Conservation (phyloP, 2,113 vertebrate genomes). For the Aptenodytes patagonicus region DNA sequence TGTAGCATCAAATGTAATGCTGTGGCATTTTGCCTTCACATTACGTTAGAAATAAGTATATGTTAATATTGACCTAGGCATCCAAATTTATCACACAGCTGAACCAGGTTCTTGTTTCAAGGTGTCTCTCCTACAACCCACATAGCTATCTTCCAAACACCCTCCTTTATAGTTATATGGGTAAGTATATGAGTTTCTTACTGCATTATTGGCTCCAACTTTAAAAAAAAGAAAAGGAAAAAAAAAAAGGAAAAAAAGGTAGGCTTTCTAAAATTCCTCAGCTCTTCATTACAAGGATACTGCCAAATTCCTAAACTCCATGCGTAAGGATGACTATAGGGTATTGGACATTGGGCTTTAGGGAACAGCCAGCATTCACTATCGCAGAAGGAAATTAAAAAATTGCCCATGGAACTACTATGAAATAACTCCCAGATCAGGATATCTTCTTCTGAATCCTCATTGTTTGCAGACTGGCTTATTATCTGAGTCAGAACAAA, state of each 20-base stretch:
- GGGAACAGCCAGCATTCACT: neutral
- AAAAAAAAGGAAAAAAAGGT: rapidly evolving
- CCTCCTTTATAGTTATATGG: neutral
- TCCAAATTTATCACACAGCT: neutral
- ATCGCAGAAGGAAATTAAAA: neutral
- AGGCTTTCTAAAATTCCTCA: neutral
- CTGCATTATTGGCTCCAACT: neutral
- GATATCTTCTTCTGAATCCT: neutral
- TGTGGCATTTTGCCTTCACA: neutral
- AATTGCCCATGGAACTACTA: neutral
- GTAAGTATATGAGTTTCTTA: neutral
- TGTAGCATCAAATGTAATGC: neutral
- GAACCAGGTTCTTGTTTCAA: neutral
- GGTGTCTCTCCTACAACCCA: neutral
- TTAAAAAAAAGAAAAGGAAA: too few relatives aligned
- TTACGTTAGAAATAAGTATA: neutral
- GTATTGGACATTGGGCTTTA: neutral
- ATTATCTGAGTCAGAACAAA: neutral
- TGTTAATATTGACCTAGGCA: neutral
- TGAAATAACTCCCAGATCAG: neutral
- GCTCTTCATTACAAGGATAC: neutral
- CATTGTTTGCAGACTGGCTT: rapidly evolving
- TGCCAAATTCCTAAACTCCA: neutral
- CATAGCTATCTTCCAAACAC: neutral
- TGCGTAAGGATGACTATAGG: neutral